Base-by-base conservation (phyloP, 2,113 vertebrate genomes). In the Prunella fulvescens region DNA sequence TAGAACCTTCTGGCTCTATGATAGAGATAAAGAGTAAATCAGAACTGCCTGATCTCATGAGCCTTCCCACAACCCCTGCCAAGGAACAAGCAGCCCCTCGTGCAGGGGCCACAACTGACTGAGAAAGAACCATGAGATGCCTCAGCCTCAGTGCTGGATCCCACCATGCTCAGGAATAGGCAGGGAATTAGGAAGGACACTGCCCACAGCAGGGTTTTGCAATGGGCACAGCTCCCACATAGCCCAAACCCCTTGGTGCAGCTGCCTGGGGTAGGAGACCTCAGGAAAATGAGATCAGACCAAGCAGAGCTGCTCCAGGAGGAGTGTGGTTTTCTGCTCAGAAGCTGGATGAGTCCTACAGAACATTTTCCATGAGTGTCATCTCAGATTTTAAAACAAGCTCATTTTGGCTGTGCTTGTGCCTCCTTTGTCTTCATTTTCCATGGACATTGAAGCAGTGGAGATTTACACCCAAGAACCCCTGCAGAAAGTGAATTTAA, bases 401-500 rank as follows among this genome's bases (percentile, higher is more conserved):
- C 29, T 93, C 54, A 54, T 95, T 94, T 60, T 95, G 79, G 85
- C 76, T 26, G 12, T 16, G 29, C n/a, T 70, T 40, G 9, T 22
- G 7, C 31, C 51, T 91, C 90, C 33, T 81, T 67, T 81, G 64
- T 60, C 72, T 73, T 94, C 42, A n/a, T 71, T 93, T 94, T 86
- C 90, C 88, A 78, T 0, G 5, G 76, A 60, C 51, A 9, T 50
- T 53, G 67, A 44, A 51, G 79, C 42, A 69, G 47, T 19, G 64
- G 56, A 90, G 87, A 70, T 83, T 94, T 84, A 88, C 82, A 90
- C 67, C 81, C 76, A 76, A 6, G 82, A 81, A 71, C 16, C 7
- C 48, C 66, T 81, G 53, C 76, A 90, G 73, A 88, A 90, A 88
- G 67, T 67, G 82, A 62, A 90, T 78, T 84, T 86, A 70, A 93